Evolutionary conservation across 2,888 invertebrate species (phyloP), one percentile per base, ranked within the genome.

Genomic region (Seira ritae): DNA sequence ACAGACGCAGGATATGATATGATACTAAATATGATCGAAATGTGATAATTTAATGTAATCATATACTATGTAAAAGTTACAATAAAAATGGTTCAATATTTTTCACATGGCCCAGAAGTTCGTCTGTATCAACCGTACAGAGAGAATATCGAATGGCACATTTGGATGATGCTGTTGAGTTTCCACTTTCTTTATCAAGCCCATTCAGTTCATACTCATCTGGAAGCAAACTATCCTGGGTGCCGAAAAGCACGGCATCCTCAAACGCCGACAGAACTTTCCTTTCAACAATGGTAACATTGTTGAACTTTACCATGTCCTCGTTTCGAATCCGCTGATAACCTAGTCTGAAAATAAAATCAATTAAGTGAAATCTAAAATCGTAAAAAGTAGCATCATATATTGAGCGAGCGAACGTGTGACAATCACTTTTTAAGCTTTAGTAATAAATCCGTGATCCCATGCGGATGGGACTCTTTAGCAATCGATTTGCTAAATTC

Each of bases 221-320:
- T 31, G 2, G 2, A 31, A 31, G 8, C 31, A 31, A 31, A 62
- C 42, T 66, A 42, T 75, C 62, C 50, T 46, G 75, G 24, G 72
- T 37, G 67, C 70, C 84, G 6, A 74, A 37, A 19, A 84, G 74
- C 19, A 85, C 85, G 0, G 85, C 85, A 19, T 85, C 85, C 66
- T 82, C 85, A 65, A 85, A 82, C 2, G 69, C 79, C 0, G 79
- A 75, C 20, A 85, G 37, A 10, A 85, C 82, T 55, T 79, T 76
- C 46, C 82, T 66, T 15, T 85, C 82, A 1, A 37, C 0, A 12
- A 85, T 24, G 0, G 85, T 85, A 3, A 62, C 60, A 37, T 85
- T 85, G 50, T 62, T 81, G 0, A 24, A 75, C 8, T 24, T 42
- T 2, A 17, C 12, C 50, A 60, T 23, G 4, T 17, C 67, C 31